Evolutionary conservation across 2,888 invertebrate genomes (phyloP).

Genomic region (Parnassius smintheus): DNA sequence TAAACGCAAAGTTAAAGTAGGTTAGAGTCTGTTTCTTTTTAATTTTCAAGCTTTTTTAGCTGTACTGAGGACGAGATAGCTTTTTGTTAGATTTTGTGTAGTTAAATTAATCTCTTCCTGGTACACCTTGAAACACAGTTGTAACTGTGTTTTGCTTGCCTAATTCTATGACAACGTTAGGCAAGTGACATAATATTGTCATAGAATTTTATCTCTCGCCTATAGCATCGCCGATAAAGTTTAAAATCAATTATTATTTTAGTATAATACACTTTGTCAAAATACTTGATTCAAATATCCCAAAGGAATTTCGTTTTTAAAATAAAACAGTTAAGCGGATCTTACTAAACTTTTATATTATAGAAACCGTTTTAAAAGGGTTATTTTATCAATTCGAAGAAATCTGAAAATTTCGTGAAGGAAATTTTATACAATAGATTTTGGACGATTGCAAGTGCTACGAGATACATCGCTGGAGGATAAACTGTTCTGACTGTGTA

Average conservation of each 20-base stretch:
- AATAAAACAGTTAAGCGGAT: neutral
- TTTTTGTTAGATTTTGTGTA: no score
- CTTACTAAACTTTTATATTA: neutral
- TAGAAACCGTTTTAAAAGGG: neutral
- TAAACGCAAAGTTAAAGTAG: no score
- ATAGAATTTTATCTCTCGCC: conserved; percentile 2
- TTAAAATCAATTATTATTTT: neutral
- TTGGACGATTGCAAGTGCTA: conserved; percentile 84
- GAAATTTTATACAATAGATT: conserved; percentile 57
- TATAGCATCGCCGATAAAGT: neutral
- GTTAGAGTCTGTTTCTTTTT: no score
- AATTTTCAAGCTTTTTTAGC: no score
- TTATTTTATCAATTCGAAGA: neutral
- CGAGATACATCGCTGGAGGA: conserved; percentile 86
- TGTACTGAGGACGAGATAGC: no score
- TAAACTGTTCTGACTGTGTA: conserved; percentile 89
- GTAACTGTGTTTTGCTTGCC: no score
- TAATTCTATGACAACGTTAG: no score
- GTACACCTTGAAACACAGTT: no score
- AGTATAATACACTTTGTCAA: neutral
- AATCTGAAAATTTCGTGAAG: neutral
- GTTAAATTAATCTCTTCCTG: no score
- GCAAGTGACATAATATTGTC: neutral
- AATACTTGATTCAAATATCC: neutral
- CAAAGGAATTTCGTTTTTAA: neutral